Conservation (phyloP, 2,113 vertebrate genomes). For the Neolamprologus fasciatus region DNA sequence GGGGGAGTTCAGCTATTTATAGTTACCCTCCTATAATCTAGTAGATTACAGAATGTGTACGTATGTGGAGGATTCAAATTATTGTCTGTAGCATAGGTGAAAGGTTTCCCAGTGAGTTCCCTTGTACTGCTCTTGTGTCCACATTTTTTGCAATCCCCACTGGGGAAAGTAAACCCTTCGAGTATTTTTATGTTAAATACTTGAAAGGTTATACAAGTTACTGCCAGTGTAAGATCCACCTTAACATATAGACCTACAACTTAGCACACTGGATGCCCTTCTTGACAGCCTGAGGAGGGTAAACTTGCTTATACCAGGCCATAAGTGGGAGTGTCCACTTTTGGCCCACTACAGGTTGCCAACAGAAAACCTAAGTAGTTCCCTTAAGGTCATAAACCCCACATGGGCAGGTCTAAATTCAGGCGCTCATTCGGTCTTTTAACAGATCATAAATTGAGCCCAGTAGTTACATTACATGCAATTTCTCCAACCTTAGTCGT, state of each 20-base stretch:
- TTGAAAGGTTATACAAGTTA: accelerated
- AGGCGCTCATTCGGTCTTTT: neutral
- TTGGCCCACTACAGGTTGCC: neutral
- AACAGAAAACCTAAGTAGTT: neutral
- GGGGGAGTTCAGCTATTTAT: neutral
- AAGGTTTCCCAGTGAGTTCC: neutral
- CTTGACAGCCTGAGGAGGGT: neutral
- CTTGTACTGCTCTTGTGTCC: neutral
- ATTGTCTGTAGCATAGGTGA: neutral
- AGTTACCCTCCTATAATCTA: neutral
- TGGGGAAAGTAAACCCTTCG: accelerated
- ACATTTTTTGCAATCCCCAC: neutral
- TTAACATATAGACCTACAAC: neutral
- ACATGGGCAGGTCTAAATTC: neutral
- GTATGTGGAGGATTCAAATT: accelerated
- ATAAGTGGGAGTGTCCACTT: neutral
- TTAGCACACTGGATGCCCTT: neutral
- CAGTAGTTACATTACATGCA: accelerated
- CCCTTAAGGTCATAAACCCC: neutral
- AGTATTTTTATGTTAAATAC: neutral
- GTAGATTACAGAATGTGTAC: neutral
- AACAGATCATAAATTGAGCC: neutral
- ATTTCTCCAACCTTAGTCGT: neutral
- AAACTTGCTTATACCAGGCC: neutral
- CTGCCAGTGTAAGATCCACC: neutral